These are phyloP conservation scores for Todus mexicanus DNA, from an alignment of 2,797 vertebrate species.

Conservation along the genomic window DNA sequence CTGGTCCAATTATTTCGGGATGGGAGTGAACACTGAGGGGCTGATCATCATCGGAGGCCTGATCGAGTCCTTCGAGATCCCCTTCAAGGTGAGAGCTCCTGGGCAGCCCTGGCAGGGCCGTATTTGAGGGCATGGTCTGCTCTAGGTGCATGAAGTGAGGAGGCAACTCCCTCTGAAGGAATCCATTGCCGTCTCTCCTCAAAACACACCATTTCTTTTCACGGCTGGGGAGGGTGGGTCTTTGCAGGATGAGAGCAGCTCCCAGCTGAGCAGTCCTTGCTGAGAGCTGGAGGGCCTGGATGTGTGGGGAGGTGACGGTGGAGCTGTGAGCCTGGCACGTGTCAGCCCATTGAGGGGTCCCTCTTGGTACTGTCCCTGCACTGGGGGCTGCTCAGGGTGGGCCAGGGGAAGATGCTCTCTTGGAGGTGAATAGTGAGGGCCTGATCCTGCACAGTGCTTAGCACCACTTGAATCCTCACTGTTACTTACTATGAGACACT, in stretches of 20 bases:
- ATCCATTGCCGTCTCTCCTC: not conserved
- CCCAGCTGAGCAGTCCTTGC: not conserved
- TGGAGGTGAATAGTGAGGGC: not conserved
- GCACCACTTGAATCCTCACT: not conserved
- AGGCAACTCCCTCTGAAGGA: not conserved
- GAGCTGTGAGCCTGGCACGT: not conserved
- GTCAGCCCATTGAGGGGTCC: not conserved
- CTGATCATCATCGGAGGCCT: constrained; percentile 84
- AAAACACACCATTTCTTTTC: not conserved
- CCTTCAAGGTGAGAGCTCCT: constrained; percentile 83
- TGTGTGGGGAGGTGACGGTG: not conserved
- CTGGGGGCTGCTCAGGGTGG: not conserved
- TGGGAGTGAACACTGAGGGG: constrained; percentile 79
- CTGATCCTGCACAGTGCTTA: not conserved
- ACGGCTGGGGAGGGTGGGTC: not conserved
- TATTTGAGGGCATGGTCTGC: not conserved
- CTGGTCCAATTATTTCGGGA: constrained; percentile 79
- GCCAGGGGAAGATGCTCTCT: not conserved
- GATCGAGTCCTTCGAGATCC: constrained; percentile 81
- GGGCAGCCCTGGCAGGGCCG: not conserved
- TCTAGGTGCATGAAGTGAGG: not conserved
- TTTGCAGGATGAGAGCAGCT: too few relatives aligned
- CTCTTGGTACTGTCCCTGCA: not conserved
- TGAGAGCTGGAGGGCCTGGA: not conserved
- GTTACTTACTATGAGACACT: too few relatives aligned